These are phyloP conservation scores for Plutomurus gul DNA, from an alignment of 1,140 invertebrate genomes.

Conservation along the genomic window DNA sequence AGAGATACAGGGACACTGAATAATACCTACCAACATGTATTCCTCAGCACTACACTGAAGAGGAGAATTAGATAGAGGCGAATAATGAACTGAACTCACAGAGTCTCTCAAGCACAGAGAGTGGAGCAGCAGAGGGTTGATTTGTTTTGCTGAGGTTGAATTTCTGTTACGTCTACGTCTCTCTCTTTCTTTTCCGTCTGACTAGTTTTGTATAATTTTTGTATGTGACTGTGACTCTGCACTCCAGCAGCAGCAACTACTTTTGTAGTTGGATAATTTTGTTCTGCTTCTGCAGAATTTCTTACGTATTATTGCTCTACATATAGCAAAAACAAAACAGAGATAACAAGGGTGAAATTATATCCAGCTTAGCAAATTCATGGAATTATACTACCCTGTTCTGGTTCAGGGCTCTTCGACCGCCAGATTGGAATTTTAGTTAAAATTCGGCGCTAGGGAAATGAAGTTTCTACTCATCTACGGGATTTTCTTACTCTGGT, in stretches of 20 bases:
- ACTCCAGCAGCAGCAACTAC: too few relatives aligned
- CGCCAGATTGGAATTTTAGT: neutral
- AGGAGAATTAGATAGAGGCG: neutral
- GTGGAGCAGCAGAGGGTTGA: neutral
- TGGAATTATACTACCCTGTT: slow-evolving; percentile 7
- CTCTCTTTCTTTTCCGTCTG: neutral
- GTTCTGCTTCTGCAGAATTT: too few relatives aligned
- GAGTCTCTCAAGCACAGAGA: neutral
- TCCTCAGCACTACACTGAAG: too few relatives aligned
- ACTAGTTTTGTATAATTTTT: neutral
- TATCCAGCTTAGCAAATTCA: neutral
- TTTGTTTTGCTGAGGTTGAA: neutral
- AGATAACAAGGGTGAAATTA: neutral
- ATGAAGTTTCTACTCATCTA: neutral
- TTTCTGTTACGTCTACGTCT: neutral
- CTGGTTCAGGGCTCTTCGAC: neutral
- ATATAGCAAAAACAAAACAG: too few relatives aligned
- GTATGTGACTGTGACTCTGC: too few relatives aligned
- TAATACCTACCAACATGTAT: too few relatives aligned
- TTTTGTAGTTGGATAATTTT: too few relatives aligned
- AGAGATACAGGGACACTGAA: too few relatives aligned
- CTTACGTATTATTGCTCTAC: too few relatives aligned
- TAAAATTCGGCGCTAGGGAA: neutral
- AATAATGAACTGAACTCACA: neutral
- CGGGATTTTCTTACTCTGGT: neutral